phyloP scores from a whole-genome alignment of 2,888 invertebrate genomes.

The Diloba caeruleocephala region DNA sequence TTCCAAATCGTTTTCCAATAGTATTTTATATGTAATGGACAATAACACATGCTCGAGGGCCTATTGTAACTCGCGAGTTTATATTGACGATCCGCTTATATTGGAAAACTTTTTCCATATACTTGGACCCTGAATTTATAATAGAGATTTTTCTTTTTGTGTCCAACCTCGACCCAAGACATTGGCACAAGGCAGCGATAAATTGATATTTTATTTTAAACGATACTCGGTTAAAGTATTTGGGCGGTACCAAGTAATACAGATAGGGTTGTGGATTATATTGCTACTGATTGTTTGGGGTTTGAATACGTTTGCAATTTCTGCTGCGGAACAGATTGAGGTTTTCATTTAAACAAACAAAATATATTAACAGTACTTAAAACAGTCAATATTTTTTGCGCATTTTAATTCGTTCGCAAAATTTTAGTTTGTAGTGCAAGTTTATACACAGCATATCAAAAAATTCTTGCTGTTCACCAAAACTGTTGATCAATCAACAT shows the following conservation, averaged over 20 bases:
- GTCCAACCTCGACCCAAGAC: constrained; percentile 14
- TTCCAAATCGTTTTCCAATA: constrained; percentile 85
- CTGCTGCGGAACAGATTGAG: constrained; percentile 4
- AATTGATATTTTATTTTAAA: constrained; percentile 47
- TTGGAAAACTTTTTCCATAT: constrained; percentile 48
- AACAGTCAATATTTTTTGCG: too few species aligned
- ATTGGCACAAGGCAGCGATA: constrained; percentile 20
- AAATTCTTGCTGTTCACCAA: not conserved
- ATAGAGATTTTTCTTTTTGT: constrained; percentile 38
- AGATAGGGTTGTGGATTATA: constrained; percentile 38
- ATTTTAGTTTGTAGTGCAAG: not conserved
- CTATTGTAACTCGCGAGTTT: constrained; percentile 60
- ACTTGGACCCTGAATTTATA: constrained; percentile 38
- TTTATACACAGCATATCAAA: constrained; percentile 1
- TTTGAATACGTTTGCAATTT: constrained; percentile 12
- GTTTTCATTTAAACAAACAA: constrained; percentile 8
- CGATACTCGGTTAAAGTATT: constrained; percentile 32
- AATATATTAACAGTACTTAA: too few species aligned
- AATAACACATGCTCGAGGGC: constrained; percentile 75
- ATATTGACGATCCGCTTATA: constrained; percentile 56
- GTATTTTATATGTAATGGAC: constrained; percentile 81
- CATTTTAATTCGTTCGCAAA: too few species aligned
- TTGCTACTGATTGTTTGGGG: constrained; percentile 31
- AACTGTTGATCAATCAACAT: constrained; percentile 10
- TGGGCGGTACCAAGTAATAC: constrained; percentile 27